Evolutionary conservation across 2,888 invertebrate genomes (phyloP).

Genomic region (Andrena minutula): DNA sequence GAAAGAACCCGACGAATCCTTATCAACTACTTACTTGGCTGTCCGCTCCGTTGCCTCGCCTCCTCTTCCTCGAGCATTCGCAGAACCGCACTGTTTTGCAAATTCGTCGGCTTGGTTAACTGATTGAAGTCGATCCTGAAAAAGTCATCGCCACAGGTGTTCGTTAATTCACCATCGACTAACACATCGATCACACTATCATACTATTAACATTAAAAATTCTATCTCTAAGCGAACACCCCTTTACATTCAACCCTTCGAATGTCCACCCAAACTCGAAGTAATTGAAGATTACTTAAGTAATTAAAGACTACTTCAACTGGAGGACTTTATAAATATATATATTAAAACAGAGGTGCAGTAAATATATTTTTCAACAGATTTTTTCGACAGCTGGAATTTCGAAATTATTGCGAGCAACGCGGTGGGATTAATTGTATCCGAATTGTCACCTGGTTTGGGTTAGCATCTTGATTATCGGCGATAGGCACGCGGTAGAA

Average conservation of each 20-base stretch:
- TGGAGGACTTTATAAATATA: no score
- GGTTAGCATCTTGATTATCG: conserved; percentile 62
- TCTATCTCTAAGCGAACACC: not conserved
- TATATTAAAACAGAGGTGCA: no score
- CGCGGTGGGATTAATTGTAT: not conserved
- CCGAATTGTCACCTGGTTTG: conserved; percentile 57
- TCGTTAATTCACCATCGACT: conserved; percentile 4
- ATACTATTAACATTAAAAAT: not conserved
- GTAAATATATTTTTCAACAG: no score
- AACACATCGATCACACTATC: not conserved
- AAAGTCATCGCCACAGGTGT: conserved; percentile 64
- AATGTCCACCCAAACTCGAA: not conserved
- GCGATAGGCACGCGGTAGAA: conserved; percentile 30
- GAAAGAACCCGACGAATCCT: not conserved
- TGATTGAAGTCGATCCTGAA: conserved; percentile 93
- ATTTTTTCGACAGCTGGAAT: no score
- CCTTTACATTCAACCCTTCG: not conserved
- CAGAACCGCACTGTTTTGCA: conserved; percentile 94
- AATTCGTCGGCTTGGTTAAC: conserved; percentile 91
- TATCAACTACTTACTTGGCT: conserved; percentile 86
- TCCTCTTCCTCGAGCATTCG: conserved; percentile 95
- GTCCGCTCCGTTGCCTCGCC: conserved; percentile 88
- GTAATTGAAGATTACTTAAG: not conserved
- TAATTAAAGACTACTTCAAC: no score
- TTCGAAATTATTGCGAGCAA: no score